Evolutionary conservation across 1,140 invertebrate species (phyloP).

Genomic region (Chrysopa pallens): DNA sequence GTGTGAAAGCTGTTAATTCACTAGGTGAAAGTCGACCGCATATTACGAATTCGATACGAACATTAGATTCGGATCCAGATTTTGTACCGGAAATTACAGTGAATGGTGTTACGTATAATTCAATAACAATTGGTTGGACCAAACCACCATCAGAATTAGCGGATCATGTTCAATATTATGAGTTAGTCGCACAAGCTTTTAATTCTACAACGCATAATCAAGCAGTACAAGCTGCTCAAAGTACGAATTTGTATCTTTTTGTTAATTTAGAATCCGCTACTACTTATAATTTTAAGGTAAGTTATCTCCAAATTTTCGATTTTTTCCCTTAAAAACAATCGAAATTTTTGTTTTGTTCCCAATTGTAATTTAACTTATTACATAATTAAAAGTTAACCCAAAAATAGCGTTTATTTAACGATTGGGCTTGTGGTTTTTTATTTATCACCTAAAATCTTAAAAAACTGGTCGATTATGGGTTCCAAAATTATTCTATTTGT

Average conservation of each 20-base stretch:
- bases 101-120: conserved; percentile 55
- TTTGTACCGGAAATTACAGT: conserved; percentile 60
- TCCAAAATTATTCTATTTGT: too few relatives aligned
- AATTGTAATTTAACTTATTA: too few relatives aligned
- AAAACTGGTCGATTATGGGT: too few relatives aligned
- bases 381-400: too few relatives aligned
- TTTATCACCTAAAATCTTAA: too few relatives aligned
- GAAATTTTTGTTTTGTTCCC: too few relatives aligned
- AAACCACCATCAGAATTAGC: conserved; percentile 40
- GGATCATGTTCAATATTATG: conserved; percentile 58
- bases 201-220: conserved; percentile 32
- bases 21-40: conserved; percentile 29
- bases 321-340: conserved; percentile 1
- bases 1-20: conserved; percentile 30
- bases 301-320: conserved; percentile 1
- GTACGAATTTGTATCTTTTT: conserved; percentile 53
- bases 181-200: conserved; percentile 43
- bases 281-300: conserved; percentile 55
- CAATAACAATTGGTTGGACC: conserved; percentile 61
- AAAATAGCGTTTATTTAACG: too few relatives aligned
- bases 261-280: conserved; percentile 55
- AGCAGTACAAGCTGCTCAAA: conserved; percentile 40
- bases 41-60: conserved; percentile 22
- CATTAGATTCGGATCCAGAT: conserved; percentile 43
- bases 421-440: too few relatives aligned